These are phyloP conservation scores for Danaus chrysippus DNA, from an alignment of 2,888 invertebrate genomes.

Conservation along the genomic window DNA sequence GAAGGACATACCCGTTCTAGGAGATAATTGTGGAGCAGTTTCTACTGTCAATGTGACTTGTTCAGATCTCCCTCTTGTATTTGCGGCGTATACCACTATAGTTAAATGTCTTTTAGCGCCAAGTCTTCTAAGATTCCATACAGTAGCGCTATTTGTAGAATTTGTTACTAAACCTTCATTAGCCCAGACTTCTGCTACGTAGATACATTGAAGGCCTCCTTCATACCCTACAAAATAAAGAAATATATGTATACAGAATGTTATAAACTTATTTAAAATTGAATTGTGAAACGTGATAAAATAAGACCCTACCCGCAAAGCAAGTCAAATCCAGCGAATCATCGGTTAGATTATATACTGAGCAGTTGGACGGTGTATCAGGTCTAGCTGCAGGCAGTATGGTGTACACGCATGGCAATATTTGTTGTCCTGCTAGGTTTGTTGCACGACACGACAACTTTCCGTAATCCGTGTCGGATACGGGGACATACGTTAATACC, in stretches of 20 bases:
- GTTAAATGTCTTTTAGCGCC: constrained; percentile 88
- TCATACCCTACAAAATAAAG: constrained; percentile 79
- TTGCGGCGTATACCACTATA: constrained; percentile 89
- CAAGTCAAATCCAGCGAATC: constrained; percentile 88
- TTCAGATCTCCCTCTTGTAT: constrained; percentile 90
- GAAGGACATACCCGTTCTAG: constrained; percentile 55
- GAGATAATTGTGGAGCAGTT: constrained; percentile 59
- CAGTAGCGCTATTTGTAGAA: constrained; percentile 83
- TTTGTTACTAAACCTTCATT: constrained; percentile 82
- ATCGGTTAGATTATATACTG: constrained; percentile 87
- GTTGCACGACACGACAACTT: constrained; percentile 86
- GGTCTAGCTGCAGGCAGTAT: constrained; percentile 88
- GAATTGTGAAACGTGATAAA: neutral
- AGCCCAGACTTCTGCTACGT: constrained; percentile 84
- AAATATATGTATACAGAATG: neutral
- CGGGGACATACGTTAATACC: constrained; percentile 88
- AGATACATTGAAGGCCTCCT: constrained; percentile 87
- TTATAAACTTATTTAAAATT: too few relatives aligned
- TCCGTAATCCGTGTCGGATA: constrained; percentile 89
- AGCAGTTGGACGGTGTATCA: constrained; percentile 88
- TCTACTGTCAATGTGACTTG: constrained; percentile 73
- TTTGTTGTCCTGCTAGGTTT: constrained; percentile 85
- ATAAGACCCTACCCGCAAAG: constrained; percentile 62
- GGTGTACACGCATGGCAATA: constrained; percentile 86
- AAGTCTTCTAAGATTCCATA: constrained; percentile 87